These are phyloP conservation scores for Enteromius trimaculatus DNA, from an alignment of 2,797 vertebrate species.

Conservation along the genomic window DNA sequence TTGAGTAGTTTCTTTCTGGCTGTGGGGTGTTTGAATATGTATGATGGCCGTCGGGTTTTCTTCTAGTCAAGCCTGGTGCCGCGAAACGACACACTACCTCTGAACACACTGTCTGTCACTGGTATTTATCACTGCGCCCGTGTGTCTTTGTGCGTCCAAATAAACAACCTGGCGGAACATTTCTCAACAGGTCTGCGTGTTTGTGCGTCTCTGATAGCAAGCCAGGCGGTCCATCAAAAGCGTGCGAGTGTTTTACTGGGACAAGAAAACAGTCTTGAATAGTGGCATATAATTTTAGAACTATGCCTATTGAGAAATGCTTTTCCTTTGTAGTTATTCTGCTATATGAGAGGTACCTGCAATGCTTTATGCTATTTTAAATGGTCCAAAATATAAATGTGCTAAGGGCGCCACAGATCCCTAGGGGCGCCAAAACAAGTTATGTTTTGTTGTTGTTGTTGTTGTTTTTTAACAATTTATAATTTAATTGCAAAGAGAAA, in stretches of 20 bases:
- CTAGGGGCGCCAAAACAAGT: too few species aligned
- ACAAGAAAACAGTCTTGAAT: constrained; percentile 21
- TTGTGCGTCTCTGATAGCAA: constrained; percentile 35
- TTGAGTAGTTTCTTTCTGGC: constrained; percentile 28
- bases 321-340: neutral
- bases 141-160: constrained; percentile 28
- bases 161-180: constrained; percentile 43
- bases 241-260: constrained; percentile 9
- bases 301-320: constrained; percentile 12
- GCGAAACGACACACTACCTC: constrained; percentile 18
- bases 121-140: constrained; percentile 29
- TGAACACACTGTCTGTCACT: constrained; percentile 34
- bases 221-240: constrained; percentile 39
- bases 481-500: too few species aligned
- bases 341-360: neutral
- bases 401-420: too few species aligned
- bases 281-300: constrained; percentile 30
- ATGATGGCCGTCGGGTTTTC: constrained; percentile 32
- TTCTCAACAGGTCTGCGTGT: constrained; percentile 41
- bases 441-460: too few species aligned
- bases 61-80: constrained; percentile 37
- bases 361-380: constrained; percentile 10
- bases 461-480: too few species aligned
- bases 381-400: neutral
- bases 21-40: constrained; percentile 45